Conservation (phyloP, 64 coral and sea anemone genomes). For the Trachythela sp. region DNA sequence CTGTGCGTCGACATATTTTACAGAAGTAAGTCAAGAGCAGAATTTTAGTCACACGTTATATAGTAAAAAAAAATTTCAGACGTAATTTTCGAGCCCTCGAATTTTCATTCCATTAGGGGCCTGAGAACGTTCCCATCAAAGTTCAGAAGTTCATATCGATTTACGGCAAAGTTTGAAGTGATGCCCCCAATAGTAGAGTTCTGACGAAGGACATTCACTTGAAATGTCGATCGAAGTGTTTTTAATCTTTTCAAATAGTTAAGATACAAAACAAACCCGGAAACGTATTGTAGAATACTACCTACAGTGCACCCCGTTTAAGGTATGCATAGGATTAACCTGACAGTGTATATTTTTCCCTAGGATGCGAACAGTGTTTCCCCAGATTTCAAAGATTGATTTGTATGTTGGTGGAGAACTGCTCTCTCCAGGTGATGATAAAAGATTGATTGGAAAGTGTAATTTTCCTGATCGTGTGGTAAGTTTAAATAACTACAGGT, state of each 20-base stretch:
- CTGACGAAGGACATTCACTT: too few relatives aligned
- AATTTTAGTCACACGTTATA: too few relatives aligned
- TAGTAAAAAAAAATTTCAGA: too few relatives aligned
- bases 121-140: too few relatives aligned
- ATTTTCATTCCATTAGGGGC: too few relatives aligned
- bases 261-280: too few relatives aligned
- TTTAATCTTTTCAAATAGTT: too few relatives aligned
- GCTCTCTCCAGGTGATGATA: conserved; percentile 86
- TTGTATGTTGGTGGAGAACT: conserved; percentile 93
- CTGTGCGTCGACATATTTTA: conserved; percentile 82
- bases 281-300: background rate
- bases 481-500: conserved; percentile 40
- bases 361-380: background rate
- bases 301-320: background rate
- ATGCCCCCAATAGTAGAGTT: too few relatives aligned
- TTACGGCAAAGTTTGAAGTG: too few relatives aligned
- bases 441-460: conserved; percentile 80
- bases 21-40: conserved; percentile 48
- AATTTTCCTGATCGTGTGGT: conserved; percentile 83
- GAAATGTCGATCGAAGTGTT: too few relatives aligned
- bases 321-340: background rate
- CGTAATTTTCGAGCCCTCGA: too few relatives aligned
- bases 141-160: too few relatives aligned
- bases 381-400: conserved; percentile 86
- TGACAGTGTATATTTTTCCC: background rate